These are phyloP conservation scores for Myoxocephalus aenaeus DNA, from an alignment of 2,797 vertebrate species.

Conservation along the genomic window DNA sequence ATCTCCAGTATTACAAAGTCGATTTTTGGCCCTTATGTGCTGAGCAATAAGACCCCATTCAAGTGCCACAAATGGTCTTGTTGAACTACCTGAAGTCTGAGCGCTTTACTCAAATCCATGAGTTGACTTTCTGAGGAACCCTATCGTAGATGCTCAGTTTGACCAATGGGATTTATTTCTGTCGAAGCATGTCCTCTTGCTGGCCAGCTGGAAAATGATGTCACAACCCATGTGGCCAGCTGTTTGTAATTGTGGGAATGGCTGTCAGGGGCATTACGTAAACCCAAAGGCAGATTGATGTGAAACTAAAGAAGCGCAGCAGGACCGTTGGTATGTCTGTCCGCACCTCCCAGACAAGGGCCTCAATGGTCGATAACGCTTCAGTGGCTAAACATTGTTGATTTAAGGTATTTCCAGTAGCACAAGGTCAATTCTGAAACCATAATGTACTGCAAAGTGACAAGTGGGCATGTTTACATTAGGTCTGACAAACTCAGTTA, in stretches of 20 bases:
- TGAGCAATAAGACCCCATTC: not conserved
- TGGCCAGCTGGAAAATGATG: slow-evolving; percentile 37
- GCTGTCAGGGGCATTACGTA: slow-evolving; percentile 53
- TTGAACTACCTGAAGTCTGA: not conserved
- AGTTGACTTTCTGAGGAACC: not conserved
- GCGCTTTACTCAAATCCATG: not conserved
- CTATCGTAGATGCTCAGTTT: slow-evolving; percentile 12
- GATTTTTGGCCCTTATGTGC: not conserved
- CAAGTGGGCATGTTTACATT: not conserved
- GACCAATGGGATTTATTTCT: slow-evolving; percentile 15
- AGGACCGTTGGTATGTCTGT: slow-evolving; percentile 19
- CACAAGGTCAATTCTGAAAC: slow-evolving; percentile 55
- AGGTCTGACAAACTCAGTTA: not conserved
- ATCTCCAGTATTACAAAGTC: not conserved
- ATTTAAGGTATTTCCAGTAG: slow-evolving; percentile 56
- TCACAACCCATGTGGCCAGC: slow-evolving; percentile 56
- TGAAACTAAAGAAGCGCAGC: slow-evolving; percentile 29
- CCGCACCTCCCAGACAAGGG: not conserved
- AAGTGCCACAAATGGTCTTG: not conserved
- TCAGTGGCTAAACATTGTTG: slow-evolving; percentile 40
- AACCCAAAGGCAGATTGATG: slow-evolving; percentile 26
- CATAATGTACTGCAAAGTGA: slow-evolving; percentile 6
- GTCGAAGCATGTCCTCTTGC: not conserved
- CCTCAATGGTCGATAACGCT: slow-evolving; percentile 39
- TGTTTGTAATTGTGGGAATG: slow-evolving; percentile 64